Conservation (phyloP, 2,888 invertebrate genomes). For the Macroteleia sp. region DNA sequence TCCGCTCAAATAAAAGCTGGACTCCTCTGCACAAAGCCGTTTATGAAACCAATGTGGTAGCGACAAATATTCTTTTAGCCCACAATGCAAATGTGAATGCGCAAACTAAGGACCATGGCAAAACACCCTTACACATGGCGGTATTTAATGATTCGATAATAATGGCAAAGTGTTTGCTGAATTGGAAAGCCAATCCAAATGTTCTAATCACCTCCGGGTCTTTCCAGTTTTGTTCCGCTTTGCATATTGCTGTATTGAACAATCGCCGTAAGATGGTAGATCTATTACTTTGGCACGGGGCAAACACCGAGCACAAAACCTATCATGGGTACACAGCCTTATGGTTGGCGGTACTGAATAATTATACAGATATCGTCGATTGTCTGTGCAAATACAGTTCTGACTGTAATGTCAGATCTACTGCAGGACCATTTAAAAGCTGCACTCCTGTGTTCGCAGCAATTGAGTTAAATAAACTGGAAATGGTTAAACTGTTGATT, state of each 20-base stretch:
- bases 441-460: constrained; percentile 30
- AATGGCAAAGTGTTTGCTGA: constrained; percentile 21
- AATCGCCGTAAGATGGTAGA: constrained; percentile 19
- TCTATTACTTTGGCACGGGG: constrained; percentile 3
- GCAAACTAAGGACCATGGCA: constrained; percentile 21
- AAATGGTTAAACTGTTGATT: constrained; percentile 16
- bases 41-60: constrained; percentile 7
- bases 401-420: constrained; percentile 26
- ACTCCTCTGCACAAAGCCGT: constrained; percentile 32
- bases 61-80: constrained; percentile 10
- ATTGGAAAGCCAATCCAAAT: constrained; percentile 21
- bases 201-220: constrained; percentile 10
- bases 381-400: constrained; percentile 8
- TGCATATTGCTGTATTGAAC: constrained; percentile 46
- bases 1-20: constrained; percentile 19
- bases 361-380: constrained; percentile 18
- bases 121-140: constrained; percentile 34
- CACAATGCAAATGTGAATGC: constrained; percentile 28
- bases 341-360: constrained; percentile 36
- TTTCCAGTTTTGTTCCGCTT: constrained; percentile 19
- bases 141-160: constrained; percentile 30
- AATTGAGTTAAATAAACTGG: constrained; percentile 22
- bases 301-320: constrained; percentile 16
- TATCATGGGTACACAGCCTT: constrained; percentile 36
- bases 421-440: constrained; percentile 15